Base-by-base conservation (phyloP, 1,140 invertebrate genomes). In the Pseudomyrmex gracilis region DNA sequence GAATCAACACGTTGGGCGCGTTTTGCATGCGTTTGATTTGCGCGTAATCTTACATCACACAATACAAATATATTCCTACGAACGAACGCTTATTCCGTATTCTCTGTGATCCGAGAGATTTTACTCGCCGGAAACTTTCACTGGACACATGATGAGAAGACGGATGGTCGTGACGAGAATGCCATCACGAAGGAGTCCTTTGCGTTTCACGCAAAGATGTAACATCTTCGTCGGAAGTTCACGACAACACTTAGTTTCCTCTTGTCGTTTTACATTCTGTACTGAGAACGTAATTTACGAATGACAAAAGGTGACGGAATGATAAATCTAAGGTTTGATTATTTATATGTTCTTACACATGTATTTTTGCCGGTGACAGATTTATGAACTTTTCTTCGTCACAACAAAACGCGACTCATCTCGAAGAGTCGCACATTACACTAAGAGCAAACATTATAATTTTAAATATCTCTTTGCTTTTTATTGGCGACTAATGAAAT, bases 31-130 rank as follows among this genome's bases (percentile, higher is more conserved):
- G 49, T 67, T 2, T 67, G 76, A 78, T 57, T 87, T 70, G 67
- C 70, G 66, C 83, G 83, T 88, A 92, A 90, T 91, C 83, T 20
- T 64, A 82, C 85, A 78, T 93, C 93, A 90, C 92, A 91, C 92
- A 93, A 94, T 89, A 82, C 43, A 85, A 89, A 90, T 92, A 90
- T 82, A 90, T 90, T 67, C 87, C 89, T 91, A 77, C 85, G 85
- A 87, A 91, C 89, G 85, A 93, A 84, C 80, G 82, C 85, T 90
- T 88, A 90, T 91, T 93, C 89, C 76, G 90, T 92, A 92, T 92
- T 93, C 89, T 22, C 70, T 22, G 67, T 90, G 85, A 90, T 86
- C 73, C 67, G 73, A 85, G 83, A 90, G 85, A 91, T 71, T 15
- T 61, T 20, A 58, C 64, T 64, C 57, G 71, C 73, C 89, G 76